A percentile compares a stretch with the other conserved stretches of the same genome.
phyloP scores from a whole-genome alignment of 2,797 vertebrate genomes.

The Vultur gryphus region DNA sequence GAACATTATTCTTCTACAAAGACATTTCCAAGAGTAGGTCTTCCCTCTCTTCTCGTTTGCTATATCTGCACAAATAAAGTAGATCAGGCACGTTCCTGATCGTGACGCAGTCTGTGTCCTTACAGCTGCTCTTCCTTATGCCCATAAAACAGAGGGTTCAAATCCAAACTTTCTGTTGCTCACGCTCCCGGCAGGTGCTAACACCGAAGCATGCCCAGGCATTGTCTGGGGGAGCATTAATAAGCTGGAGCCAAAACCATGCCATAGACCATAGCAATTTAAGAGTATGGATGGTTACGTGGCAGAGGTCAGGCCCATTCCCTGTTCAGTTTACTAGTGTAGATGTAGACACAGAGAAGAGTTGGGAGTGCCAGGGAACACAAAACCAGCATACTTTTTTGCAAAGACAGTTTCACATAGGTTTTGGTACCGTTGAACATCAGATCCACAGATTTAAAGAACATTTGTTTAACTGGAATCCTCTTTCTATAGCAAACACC shows the following conservation, averaged over 20 bases:
- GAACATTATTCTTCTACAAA: neutral
- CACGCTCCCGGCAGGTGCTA: neutral
- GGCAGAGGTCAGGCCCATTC: neutral
- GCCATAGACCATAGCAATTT: neutral
- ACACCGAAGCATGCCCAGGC: neutral
- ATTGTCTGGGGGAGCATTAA: neutral
- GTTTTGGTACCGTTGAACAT: neutral
- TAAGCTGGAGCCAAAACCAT: neutral
- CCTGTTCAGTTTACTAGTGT: neutral
- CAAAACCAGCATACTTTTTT: neutral
- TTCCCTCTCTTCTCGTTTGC: neutral
- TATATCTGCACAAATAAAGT: neutral
- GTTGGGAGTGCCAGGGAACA: neutral
- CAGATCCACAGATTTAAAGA: neutral
- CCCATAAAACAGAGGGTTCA: neutral
- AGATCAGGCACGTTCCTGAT: neutral
- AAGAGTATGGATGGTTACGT: neutral
- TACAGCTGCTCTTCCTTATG: neutral
- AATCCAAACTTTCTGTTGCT: neutral
- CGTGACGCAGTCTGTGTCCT: neutral
- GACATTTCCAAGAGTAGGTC: neutral
- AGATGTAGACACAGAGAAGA: rapidly evolving
- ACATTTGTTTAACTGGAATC: neutral
- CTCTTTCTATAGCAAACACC: neutral
- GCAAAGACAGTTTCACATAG: neutral